Evolutionary conservation across 2,113 vertebrate genomes (phyloP), one percentile per base, ranked within the genome.

Genomic region (Hyaena hyaena): DNA sequence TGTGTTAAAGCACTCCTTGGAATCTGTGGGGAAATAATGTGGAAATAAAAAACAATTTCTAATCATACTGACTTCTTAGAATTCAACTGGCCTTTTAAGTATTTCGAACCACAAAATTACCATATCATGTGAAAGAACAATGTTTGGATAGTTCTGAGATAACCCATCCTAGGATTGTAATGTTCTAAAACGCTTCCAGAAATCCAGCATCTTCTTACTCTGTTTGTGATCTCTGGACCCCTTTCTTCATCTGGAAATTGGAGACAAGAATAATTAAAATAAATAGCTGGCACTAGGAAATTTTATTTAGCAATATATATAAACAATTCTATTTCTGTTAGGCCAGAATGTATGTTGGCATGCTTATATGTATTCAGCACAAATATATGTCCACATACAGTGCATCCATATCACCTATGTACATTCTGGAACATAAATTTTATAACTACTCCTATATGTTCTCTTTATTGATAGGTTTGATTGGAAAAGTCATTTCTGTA

Each of bases 51-150:
- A 15, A 50, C 31, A 63, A 74, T 33, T 87, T 87, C 92, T 74
- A 68, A 76, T 66, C n/a, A 48, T 80, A 53, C 11, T 48, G 73
- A 39, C 58, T 96, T 94, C 82, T 58, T 66, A 91, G 92, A 94
- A 91, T 68, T 55, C 24, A 35, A 66, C 4, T 33, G 10, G 2
- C 4, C 53, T 74, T 81, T 81, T 55, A 71, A 68, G 31, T 58
- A 58, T 53, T 74, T 86, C 61, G 35, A 91, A 48, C 74, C 88
- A 94, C 66, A 74, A 7, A 91, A 96, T 87, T 96, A 58, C n/a
- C 74, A 87, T 96, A 81, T 73, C 14, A 66, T 4, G 23, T 4
- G 23, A 11, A 48, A 3, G 23, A 71, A 55, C 28, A 53, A 23
- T 4, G 15, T 86, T 86, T 96, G 90, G 90, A 86, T 74, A 94